Evolutionary conservation across 2,113 vertebrate genomes (phyloP).

Genomic region (Leucosticte australis): DNA sequence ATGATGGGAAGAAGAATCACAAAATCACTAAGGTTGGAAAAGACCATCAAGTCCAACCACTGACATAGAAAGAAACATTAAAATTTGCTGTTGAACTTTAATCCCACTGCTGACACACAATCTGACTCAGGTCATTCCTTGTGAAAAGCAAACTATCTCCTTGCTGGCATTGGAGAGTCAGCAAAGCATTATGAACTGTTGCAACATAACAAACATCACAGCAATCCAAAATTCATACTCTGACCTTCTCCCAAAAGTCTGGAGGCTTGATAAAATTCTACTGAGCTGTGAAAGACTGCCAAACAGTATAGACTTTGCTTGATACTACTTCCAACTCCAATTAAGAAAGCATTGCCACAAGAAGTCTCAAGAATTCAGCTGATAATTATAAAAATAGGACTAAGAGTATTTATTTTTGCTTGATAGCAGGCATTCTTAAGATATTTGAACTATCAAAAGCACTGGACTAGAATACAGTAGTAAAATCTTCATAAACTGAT

Average conservation of each 20-base stretch:
- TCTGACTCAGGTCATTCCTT: neutral
- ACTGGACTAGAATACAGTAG: neutral
- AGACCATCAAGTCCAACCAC: neutral
- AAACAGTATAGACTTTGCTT: slow-evolving; percentile 77
- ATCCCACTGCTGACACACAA: neutral
- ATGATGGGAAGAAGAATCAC: neutral
- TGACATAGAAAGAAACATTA: neutral
- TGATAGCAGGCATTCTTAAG: neutral
- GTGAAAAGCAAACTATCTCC: neutral
- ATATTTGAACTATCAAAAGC: neutral
- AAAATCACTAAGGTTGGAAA: neutral
- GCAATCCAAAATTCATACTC: slow-evolving; percentile 43
- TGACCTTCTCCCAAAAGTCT: slow-evolving; percentile 76
- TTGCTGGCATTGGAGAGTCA: neutral
- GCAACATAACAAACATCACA: neutral
- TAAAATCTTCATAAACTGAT: neutral
- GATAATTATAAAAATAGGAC: slow-evolving; percentile 56
- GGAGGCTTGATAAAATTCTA: slow-evolving; percentile 80
- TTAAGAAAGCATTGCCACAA: slow-evolving; percentile 75
- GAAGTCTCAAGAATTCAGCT: slow-evolving; percentile 78
- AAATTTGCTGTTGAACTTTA: neutral
- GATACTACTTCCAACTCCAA: slow-evolving; percentile 76
- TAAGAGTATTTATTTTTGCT: neutral
- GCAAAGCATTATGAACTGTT: neutral
- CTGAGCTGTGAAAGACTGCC: slow-evolving; percentile 73